Conservation (phyloP, 30 jellyfish, hydroid and myxozoan genomes). For the Clytia hemisphaerica region DNA sequence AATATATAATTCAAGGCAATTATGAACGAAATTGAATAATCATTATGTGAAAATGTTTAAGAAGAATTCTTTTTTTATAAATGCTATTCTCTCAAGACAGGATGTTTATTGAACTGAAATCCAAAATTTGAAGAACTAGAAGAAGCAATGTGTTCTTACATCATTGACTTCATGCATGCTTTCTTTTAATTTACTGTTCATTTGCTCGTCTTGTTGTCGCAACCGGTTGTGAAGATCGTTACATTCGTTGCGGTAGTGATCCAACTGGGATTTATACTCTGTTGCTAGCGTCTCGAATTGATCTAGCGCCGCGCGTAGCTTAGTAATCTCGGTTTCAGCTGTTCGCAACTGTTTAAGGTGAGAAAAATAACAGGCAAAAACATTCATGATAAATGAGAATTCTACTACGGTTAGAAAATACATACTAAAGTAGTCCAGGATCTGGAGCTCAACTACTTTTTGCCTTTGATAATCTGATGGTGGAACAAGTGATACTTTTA, state of each 20-base stretch:
- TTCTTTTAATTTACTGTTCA: conserved; percentile 46
- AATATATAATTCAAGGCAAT: no score
- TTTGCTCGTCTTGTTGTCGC: conserved; percentile 52
- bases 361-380: background rate
- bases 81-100: no score
- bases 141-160: conserved; percentile 31
- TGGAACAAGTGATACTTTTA: no score
- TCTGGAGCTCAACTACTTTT: no score
- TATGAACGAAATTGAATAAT: no score
- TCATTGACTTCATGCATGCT: conserved; percentile 43
- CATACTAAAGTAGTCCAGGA: no score
- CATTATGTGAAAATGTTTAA: no score
- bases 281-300: conserved; percentile 70
- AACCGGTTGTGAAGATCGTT: conserved; percentile 50
- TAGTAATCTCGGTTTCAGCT: conserved; percentile 47
- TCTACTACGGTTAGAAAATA: no score
- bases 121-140: background rate
- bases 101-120: background rate
- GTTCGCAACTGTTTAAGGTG: conserved; percentile 21
- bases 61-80: no score
- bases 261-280: conserved; percentile 71
- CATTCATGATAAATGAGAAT: no score
- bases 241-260: conserved; percentile 46
- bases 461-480: no score
- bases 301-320: conserved; percentile 58